Evolutionary conservation across 2,888 invertebrate genomes (phyloP), one percentile per base, ranked within the genome.

Genomic region (Meteorus colon): DNA sequence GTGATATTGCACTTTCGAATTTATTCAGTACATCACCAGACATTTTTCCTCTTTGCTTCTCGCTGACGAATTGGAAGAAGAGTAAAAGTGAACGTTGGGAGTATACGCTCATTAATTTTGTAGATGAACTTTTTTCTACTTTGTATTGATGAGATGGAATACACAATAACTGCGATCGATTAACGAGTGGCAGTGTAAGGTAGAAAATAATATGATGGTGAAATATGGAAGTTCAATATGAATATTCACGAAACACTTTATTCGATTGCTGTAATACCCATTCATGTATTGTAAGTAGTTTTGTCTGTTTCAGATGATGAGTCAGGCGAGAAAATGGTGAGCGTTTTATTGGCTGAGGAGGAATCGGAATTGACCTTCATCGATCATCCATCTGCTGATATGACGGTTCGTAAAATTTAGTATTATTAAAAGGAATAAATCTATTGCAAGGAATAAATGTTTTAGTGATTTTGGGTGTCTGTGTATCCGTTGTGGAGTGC

Each of bases 351-450:
- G 79, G 96, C 96, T 81, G 96, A 96, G 0, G 96, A 96, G 86
- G 97, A 97, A 88, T 96, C 96, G 0, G 97, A 97, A 88, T 92
- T 97, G 90, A 94, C 96, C 78, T 97, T 97, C 88, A 96, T 97
- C 82, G 97, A 97, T 89, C 96, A 96, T 89, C 96, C 96, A 2
- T 94, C 94, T 82, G 93, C 95, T 41, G 96, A 97, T 89, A 96
- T 97, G 96, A 96, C 96, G 91, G 97, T 97, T 90, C 94, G 95
- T 92, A 68, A n/a, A 60, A 34, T 19, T 37, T 24, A 37, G 37
- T 70, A 48, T 67, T 27, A 27, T 51, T 16, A 27, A 37, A 24
- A 2, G n/a, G 8, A 27, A 41, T 10, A 41, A 67, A 41, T 34
- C 3, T 48, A 41, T 14, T 10, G 66, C 0, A 34, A 10, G 16